A percentile compares a stretch with the other conserved stretches of the same genome.
phyloP scores from a whole-genome alignment of 2,797 vertebrate genomes.

The Chaunax sp. region DNA sequence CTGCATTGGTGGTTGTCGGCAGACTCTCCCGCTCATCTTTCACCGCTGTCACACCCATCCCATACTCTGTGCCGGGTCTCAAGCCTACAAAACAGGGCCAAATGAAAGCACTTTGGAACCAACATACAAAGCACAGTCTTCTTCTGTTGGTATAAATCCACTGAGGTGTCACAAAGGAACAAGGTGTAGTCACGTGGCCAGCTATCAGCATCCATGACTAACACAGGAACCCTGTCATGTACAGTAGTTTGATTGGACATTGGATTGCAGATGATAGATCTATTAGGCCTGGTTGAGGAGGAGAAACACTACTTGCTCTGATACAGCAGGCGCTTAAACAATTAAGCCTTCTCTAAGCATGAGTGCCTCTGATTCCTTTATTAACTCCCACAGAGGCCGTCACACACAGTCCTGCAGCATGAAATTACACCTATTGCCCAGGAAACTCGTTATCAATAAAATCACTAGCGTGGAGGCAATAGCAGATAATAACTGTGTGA shows the following conservation, averaged over 20 bases:
- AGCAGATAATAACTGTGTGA: slow-evolving; percentile 85
- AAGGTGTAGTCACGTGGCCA: slow-evolving; percentile 60
- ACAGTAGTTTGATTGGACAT: slow-evolving; percentile 62
- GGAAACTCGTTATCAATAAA: slow-evolving; percentile 88
- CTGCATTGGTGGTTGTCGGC: slow-evolving; percentile 93
- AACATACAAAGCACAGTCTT: slow-evolving; percentile 43
- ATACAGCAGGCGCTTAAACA: slow-evolving; percentile 71
- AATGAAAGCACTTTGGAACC: slow-evolving; percentile 21
- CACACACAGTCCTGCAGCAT: slow-evolving; percentile 77
- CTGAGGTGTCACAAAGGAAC: slow-evolving; percentile 50
- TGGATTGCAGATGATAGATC: slow-evolving; percentile 66
- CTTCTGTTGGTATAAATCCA: slow-evolving; percentile 42
- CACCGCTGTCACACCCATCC: slow-evolving; percentile 96
- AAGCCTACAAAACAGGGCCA: slow-evolving; percentile 81
- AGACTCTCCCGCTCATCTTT: slow-evolving; percentile 92
- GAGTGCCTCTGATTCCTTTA: slow-evolving; percentile 78
- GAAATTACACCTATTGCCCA: slow-evolving; percentile 84
- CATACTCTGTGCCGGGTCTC: slow-evolving; percentile 94
- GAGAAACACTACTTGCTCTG: slow-evolving; percentile 67
- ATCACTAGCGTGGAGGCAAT: slow-evolving; percentile 85
- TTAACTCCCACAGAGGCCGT: slow-evolving; percentile 83
- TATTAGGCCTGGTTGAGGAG: slow-evolving; percentile 56
- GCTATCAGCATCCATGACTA: slow-evolving; percentile 60
- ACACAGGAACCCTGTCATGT: slow-evolving; percentile 63
- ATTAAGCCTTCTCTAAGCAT: slow-evolving; percentile 70